phyloP scores from a whole-genome alignment of 2,113 vertebrate species.

The Pristiophorus japonicus region DNA sequence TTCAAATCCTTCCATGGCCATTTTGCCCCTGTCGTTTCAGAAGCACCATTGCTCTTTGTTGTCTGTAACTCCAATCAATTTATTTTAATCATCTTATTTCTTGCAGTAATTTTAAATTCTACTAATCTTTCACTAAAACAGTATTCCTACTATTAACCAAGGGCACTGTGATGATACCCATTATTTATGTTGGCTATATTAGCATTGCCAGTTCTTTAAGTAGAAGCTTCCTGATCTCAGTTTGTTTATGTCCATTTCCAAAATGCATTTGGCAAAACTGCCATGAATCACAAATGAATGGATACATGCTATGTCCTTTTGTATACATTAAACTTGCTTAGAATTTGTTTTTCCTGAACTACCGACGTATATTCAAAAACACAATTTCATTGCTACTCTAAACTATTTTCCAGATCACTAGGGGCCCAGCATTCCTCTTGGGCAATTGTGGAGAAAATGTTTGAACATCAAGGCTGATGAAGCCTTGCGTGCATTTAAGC shows the following conservation, averaged over 20 bases:
- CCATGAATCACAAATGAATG: neutral
- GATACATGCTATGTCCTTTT: neutral
- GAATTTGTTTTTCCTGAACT: neutral
- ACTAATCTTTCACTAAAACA: neutral
- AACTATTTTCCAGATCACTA: neutral
- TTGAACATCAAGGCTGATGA: neutral
- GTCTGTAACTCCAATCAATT: neutral
- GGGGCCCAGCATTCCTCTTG: neutral
- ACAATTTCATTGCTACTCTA: neutral
- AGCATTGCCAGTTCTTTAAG: neutral
- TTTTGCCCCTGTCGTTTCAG: neutral
- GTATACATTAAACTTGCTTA: neutral
- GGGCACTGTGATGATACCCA: too few relatives aligned
- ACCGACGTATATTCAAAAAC: neutral
- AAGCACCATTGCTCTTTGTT: neutral
- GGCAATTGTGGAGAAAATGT: conserved; percentile 24
- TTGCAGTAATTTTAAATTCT: neutral
- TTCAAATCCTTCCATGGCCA: neutral
- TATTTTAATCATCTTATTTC: conserved; percentile 5
- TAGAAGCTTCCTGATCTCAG: neutral
- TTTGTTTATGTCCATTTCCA: neutral
- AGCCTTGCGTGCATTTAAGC: neutral
- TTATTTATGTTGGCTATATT: neutral
- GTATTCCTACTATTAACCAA: neutral
- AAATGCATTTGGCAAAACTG: neutral